Conservation (phyloP, 2,113 vertebrate species). For the Elachura formosa region DNA sequence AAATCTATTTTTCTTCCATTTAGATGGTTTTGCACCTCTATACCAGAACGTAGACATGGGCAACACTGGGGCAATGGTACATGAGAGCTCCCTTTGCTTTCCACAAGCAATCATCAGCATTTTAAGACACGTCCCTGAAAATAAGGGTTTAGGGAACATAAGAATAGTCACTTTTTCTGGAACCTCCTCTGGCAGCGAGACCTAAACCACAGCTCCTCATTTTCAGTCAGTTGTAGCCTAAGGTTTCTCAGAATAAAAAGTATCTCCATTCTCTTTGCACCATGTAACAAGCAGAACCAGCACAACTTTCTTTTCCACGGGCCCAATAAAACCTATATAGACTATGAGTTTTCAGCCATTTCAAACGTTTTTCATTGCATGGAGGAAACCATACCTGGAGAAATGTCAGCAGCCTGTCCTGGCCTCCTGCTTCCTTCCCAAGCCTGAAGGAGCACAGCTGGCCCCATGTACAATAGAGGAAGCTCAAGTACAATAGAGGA, state of each 20-base stretch:
- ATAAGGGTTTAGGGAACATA: neutral
- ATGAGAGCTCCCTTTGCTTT: neutral
- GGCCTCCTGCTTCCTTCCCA: neutral
- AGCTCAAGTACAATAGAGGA: no score
- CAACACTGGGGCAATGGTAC: neutral
- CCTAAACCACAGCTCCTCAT: neutral
- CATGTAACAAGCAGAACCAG: neutral
- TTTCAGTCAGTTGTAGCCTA: neutral
- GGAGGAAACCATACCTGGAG: neutral
- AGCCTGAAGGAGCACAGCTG: neutral
- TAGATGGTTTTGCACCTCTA: neutral
- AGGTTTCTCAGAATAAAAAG: neutral
- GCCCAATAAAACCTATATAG: neutral
- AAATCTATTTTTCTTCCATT: neutral
- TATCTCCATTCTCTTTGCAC: rapidly evolving
- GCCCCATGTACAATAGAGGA: neutral
- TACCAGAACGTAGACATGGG: neutral
- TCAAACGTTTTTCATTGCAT: neutral
- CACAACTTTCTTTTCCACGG: neutral
- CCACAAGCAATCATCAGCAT: neutral
- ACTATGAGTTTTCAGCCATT: neutral
- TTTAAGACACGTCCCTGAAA: neutral
- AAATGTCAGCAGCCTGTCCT: neutral
- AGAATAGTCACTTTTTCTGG: neutral
- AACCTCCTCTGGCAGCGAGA: neutral